Evolutionary conservation across 2,113 vertebrate species (phyloP), one percentile per base, ranked within the genome.

Genomic region (Chamaetylas fuelleborni): DNA sequence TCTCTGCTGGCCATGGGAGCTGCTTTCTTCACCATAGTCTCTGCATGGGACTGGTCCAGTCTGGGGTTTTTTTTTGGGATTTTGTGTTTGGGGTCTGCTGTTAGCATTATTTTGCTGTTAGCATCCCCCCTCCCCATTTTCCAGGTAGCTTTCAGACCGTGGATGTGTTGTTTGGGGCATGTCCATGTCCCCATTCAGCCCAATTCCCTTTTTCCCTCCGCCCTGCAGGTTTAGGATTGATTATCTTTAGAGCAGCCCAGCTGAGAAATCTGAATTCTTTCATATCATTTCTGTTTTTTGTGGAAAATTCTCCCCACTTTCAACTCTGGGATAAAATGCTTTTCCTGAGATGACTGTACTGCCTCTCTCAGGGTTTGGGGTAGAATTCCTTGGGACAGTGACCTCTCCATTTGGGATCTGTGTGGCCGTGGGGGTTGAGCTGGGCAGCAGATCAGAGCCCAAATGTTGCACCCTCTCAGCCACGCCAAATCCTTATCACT

Each of bases 61-160:
- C 64, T 61, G 11, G 19, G 8, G 38, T 38, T 38, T 38, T 38
- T 38, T 36, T 36, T 36, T 36, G 8, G 36, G 12, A 25, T 56
- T 65, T 60, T 57, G 54, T 9, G 5, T 42, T 77, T 34, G 51
- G 14, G 42, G 9, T 58, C 76, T 51, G 38, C 3, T 84, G 54
- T 26, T 66, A 22, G n/a, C 8, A 0, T 6, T 56, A 4, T 0
- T 45, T 51, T 50, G 8, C 3, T 77, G n/a, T 33, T 69, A 22
- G 23, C 4, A 1, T 47, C 38, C 2, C 0, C 1, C 1, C 1
- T 3, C 8, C 1, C 4, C 6, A 2, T 54, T 7, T 42, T 78
- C 58, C 45, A 40, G 28, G 56, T 48, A 38, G 31, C 45, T 51
- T 33, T 42, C 29, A 22, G n/a, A 2, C 6, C 6, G 57, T 9